Conservation (phyloP, 2,113 vertebrate species). For the Pelobates fuscus region DNA sequence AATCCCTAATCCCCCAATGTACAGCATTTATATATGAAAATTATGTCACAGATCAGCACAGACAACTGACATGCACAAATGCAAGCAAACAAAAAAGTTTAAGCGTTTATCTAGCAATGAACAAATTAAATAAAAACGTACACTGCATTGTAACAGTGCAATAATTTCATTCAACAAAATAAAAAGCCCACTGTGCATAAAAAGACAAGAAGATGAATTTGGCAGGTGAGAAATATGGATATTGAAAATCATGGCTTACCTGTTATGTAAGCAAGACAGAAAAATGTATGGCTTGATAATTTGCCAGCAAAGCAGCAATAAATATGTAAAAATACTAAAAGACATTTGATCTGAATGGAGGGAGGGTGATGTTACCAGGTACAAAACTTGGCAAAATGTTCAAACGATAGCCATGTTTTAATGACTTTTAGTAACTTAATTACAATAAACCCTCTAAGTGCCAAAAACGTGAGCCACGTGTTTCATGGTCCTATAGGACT, state of each 20-base stretch:
- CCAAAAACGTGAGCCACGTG: no score
- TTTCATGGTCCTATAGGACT: no score
- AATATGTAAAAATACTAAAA: conserved; percentile 88
- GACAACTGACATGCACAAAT: conserved; percentile 67
- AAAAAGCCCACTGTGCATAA: conserved; percentile 60
- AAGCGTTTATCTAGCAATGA: conserved; percentile 52
- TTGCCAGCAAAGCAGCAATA: conserved; percentile 79
- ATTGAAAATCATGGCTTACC: conserved; percentile 61
- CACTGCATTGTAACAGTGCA: conserved; percentile 38
- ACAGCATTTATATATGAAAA: conserved; percentile 69
- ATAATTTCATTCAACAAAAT: conserved; percentile 57
- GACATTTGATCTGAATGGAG: conserved; percentile 77
- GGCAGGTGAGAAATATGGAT: conserved; percentile 65
- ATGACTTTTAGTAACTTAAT: conserved; percentile 74
- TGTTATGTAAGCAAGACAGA: conserved; percentile 71
- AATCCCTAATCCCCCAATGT: conserved; percentile 72
- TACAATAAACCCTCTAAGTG: neutral
- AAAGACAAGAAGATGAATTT: conserved; percentile 61
- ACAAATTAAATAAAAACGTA: conserved; percentile 49
- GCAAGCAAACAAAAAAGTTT: neutral
- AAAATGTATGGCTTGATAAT: conserved; percentile 79
- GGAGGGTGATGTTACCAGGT: conserved; percentile 64
- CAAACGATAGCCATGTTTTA: conserved; percentile 72
- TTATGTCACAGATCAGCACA: conserved; percentile 70
- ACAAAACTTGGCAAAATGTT: conserved; percentile 67